Evolutionary conservation across 2,888 invertebrate genomes (phyloP).

Genomic region (Rhyacophila evoluta): DNA sequence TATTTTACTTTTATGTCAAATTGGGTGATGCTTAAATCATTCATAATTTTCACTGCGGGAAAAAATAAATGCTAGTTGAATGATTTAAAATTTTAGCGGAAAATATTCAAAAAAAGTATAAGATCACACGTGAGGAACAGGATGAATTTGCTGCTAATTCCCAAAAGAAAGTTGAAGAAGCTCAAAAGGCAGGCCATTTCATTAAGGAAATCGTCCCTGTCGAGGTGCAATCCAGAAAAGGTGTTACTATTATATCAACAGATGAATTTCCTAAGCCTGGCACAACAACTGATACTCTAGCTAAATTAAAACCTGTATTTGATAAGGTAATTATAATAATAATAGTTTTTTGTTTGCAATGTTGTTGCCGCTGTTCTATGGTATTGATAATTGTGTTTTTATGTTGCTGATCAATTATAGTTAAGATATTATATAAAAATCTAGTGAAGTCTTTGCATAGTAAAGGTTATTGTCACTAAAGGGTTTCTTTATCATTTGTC

Average conservation of each 20-base stretch:
- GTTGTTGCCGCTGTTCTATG: too few relatives aligned
- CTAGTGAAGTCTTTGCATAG: too few relatives aligned
- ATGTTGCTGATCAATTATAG: too few relatives aligned
- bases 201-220: conserved; percentile 80
- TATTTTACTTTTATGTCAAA: too few relatives aligned
- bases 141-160: conserved; percentile 78
- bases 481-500: too few relatives aligned
- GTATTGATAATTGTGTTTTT: too few relatives aligned
- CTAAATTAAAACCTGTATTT: conserved; percentile 76
- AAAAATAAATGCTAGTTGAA: neutral
- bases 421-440: too few relatives aligned
- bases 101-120: conserved; percentile 77
- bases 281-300: conserved; percentile 71
- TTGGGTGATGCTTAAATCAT: too few relatives aligned
- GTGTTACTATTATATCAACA: conserved; percentile 64
- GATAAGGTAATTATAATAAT: conserved; percentile 64
- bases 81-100: conserved; percentile 70
- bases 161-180: conserved; percentile 74
- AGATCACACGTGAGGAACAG: conserved; percentile 76
- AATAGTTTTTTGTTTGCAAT: too few relatives aligned
- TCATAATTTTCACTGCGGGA: too few relatives aligned
- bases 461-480: too few relatives aligned
- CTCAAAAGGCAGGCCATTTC: conserved; percentile 75
- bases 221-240: conserved; percentile 65
- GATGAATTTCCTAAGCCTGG: conserved; percentile 80